phyloP scores from a whole-genome alignment of 1,140 invertebrate genomes.

The Centruroides sculpturatus region DNA sequence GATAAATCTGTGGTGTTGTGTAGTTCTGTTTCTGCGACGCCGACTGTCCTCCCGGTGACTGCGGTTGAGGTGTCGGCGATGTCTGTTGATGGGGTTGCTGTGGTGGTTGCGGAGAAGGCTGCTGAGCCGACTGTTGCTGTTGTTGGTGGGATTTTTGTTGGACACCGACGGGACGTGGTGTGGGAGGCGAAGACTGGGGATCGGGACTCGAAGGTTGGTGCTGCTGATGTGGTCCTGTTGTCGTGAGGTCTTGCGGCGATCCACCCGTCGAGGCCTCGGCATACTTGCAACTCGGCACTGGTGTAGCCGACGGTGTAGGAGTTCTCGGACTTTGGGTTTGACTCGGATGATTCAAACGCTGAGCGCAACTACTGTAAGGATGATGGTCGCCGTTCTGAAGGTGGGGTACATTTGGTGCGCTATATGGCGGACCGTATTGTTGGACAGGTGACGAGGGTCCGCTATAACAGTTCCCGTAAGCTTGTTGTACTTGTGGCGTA shows the following conservation, averaged over 20 bases:
- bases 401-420: conserved; percentile 10
- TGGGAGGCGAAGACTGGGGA: conserved; percentile 21
- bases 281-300: conserved; percentile 16
- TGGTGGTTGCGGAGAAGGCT: conserved; percentile 23
- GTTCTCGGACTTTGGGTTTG: conserved; percentile 13
- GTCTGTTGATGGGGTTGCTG: conserved; percentile 20
- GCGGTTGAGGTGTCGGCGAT: conserved; percentile 9
- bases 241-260: conserved; percentile 16
- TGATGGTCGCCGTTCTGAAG: conserved; percentile 10
- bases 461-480: conserved; percentile 23
- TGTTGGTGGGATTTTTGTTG: conserved; percentile 28
- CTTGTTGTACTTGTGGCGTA: conserved; percentile 6
- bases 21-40: conserved; percentile 14
- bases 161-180: not conserved
- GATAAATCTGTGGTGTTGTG: conserved; percentile 70
- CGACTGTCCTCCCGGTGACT: conserved; percentile 1
- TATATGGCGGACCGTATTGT: conserved; percentile 10
- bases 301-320: conserved; percentile 13
- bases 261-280: conserved; percentile 10
- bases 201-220: conserved; percentile 21
- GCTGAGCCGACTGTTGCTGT: conserved; percentile 35
- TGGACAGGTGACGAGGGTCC: conserved; percentile 19
- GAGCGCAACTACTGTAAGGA: conserved; percentile 13
- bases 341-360: conserved; percentile 12
- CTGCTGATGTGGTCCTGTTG: conserved; percentile 4